These are phyloP conservation scores for Steinernema feltiae DNA, from an alignment of 1,140 invertebrate genomes.

Conservation along the genomic window DNA sequence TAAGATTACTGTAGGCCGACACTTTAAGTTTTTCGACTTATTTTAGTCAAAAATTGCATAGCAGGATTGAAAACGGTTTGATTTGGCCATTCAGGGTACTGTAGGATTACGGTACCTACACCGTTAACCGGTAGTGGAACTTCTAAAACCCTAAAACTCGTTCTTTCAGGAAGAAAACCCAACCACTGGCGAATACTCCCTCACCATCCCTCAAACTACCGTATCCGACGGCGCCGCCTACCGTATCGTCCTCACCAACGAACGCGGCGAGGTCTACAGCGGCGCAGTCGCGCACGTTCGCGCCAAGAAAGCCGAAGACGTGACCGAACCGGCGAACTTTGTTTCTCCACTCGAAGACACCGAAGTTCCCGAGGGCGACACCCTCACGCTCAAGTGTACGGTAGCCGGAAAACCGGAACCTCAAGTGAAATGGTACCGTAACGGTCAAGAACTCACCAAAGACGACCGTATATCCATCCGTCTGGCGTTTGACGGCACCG, in stretches of 20 bases:
- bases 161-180: conserved; percentile 38
- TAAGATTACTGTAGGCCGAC: too few species aligned
- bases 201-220: conserved; percentile 42
- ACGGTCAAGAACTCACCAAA: conserved; percentile 43
- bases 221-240: conserved; percentile 52
- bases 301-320: conserved; percentile 35
- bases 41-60: too few species aligned
- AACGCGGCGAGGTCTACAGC: conserved; percentile 49
- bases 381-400: conserved; percentile 55
- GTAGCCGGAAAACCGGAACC: conserved; percentile 59
- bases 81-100: too few species aligned
- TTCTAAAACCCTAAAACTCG: too few species aligned
- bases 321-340: conserved; percentile 44
- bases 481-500: conserved; percentile 71
- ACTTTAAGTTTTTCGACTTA: too few species aligned
- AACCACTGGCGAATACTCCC: conserved; percentile 45
- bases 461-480: conserved; percentile 64
- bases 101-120: too few species aligned
- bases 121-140: too few species aligned
- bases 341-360: conserved; percentile 49
- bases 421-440: conserved; percentile 49
- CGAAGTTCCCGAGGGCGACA: conserved; percentile 51
- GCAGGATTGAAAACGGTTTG: too few species aligned
- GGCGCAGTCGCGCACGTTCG: conserved; percentile 54
- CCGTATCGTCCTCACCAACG: conserved; percentile 51